These are phyloP conservation scores for Protonemura montana DNA, from an alignment of 2,888 invertebrate genomes.

Conservation along the genomic window DNA sequence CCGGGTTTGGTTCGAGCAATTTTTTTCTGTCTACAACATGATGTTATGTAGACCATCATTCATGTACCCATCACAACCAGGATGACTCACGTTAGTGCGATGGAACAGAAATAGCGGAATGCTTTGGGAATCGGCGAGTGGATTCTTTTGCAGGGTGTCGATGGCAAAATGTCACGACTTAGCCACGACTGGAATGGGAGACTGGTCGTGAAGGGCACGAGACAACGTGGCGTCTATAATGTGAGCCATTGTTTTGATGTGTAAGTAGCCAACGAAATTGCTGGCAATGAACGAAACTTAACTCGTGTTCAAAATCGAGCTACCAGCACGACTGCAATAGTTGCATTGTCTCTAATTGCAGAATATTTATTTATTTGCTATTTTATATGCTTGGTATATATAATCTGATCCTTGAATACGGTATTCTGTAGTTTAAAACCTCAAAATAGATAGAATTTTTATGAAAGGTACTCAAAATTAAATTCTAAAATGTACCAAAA, in stretches of 20 bases:
- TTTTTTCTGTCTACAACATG: not conserved
- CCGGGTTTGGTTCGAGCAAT: not conserved
- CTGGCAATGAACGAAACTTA: too few species aligned
- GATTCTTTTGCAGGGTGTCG: not conserved
- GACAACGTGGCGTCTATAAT: not conserved
- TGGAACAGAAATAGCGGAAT: not conserved
- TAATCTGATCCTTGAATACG: too few species aligned
- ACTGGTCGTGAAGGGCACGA: not conserved
- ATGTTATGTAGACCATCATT: not conserved
- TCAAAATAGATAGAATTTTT: too few species aligned
- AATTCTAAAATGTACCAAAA: too few species aligned
- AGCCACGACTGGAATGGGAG: not conserved
- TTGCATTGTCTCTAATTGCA: too few species aligned
- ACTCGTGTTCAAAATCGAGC: too few species aligned
- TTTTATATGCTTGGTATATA: too few species aligned
- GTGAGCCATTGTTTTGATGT: not conserved
- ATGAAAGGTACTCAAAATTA: too few species aligned
- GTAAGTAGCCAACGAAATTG: not conserved
- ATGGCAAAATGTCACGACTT: not conserved
- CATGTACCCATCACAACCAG: not conserved
- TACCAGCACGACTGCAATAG: too few species aligned
- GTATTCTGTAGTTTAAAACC: too few species aligned
- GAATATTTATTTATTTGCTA: too few species aligned
- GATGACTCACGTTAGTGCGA: not conserved
- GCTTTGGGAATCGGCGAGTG: not conserved